Evolutionary conservation across 2,113 vertebrate species (phyloP), one percentile per base, ranked within the genome.

Genomic region (Sakesphorus luctuosus): DNA sequence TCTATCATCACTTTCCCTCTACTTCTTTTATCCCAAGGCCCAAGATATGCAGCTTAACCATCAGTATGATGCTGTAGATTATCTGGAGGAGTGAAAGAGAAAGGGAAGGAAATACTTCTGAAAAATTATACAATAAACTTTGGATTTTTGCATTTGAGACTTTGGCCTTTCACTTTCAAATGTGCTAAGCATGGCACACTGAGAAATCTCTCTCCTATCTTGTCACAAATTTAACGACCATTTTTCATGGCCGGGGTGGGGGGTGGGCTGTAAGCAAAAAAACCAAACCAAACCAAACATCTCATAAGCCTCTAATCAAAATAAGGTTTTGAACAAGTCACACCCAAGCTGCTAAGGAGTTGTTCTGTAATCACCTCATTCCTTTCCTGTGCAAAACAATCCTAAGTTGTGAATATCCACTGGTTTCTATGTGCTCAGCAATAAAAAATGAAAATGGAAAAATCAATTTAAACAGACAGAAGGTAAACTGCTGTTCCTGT

Each of bases 321-420:
- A 92, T 47, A 87, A 1, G 0, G 19, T 71, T 93, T 84, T 90
- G 83, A 90, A 92, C 52, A 87, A 93, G 92, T 90, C 88, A 96
- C 94, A 77, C 92, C 85, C 95, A 93, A 90, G 50, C 46, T 78
- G 73, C 72, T 92, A 88, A 86, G 43, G 59, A 94, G 25, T 66
- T 86, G 36, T 74, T 92, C 72, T 67, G 72, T 93, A 90, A 95
- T 90, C 72, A 84, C 76, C 47, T 92, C 85, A 93, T 95, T 97
- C 90, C 68, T 94, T 95, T 96, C 72, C 85, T 8, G 1, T 55
- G 40, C 50, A 92, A 96, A 96, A 89, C 76, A 96, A 74, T 33
- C 59, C 55, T 43, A 84, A 93, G 83, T 25, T 58, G 47, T 87
- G 56, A 58, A 93, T 83, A 46, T 71, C 59, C 13, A 58, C 47